These are phyloP conservation scores for Epinephelus awoara DNA, from an alignment of 2,797 vertebrate genomes.

Conservation along the genomic window DNA sequence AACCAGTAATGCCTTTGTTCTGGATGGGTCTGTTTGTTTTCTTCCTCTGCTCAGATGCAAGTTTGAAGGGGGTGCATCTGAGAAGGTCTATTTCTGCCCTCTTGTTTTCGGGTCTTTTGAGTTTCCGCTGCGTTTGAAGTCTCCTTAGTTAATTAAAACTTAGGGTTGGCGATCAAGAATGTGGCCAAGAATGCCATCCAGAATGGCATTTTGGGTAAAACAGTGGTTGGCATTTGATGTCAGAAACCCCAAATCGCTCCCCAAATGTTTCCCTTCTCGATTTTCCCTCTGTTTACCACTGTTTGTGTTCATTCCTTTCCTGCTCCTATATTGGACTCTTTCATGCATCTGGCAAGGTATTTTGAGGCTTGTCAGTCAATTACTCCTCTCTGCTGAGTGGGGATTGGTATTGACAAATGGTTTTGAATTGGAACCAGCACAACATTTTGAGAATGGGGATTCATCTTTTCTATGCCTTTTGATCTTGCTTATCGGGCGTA, in stretches of 20 bases:
- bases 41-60: slow-evolving; percentile 68
- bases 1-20: slow-evolving; percentile 76
- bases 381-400: slow-evolving; percentile 13
- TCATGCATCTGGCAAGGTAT: slow-evolving; percentile 1
- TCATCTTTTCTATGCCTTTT: not conserved
- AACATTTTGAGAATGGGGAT: not conserved
- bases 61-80: slow-evolving; percentile 69
- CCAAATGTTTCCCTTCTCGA: slow-evolving; percentile 57
- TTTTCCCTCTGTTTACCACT: slow-evolving; percentile 46
- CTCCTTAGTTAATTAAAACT: slow-evolving; percentile 75
- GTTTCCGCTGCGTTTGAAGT: slow-evolving; percentile 72
- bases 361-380: slow-evolving; percentile 28
- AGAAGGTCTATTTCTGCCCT: slow-evolving; percentile 73
- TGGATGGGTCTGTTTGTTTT: slow-evolving; percentile 77
- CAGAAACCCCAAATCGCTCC: slow-evolving; percentile 69
- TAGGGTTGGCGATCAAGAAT: slow-evolving; percentile 67
- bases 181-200: slow-evolving; percentile 65
- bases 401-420: slow-evolving; percentile 19
- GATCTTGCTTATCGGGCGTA: not conserved
- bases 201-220: slow-evolving; percentile 71
- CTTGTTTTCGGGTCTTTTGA: slow-evolving; percentile 67
- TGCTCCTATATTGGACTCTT: slow-evolving; percentile 42
- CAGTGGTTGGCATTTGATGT: slow-evolving; percentile 65
- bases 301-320: slow-evolving; percentile 52
- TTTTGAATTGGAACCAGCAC: slow-evolving; percentile 22